Evolutionary conservation across 53 echinoderm and acorn worm genomes (phyloP).

Genomic region (Zoroaster sp.): DNA sequence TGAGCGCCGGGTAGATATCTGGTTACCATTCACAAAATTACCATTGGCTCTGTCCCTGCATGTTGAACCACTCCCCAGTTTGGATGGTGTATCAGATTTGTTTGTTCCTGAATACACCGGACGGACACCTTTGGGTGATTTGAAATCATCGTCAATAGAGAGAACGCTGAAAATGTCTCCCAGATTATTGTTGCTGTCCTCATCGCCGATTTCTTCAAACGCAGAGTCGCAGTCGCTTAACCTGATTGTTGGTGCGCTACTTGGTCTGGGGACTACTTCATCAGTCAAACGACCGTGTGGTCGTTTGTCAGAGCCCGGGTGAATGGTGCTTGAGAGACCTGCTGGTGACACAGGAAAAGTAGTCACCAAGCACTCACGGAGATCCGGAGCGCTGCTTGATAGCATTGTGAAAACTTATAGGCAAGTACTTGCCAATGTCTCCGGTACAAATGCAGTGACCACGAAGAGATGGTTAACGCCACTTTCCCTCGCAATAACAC

Average conservation of each 20-base stretch:
- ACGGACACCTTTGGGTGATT: neutral
- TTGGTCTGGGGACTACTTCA: neutral
- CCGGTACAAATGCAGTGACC: neutral
- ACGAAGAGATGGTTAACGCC: neutral
- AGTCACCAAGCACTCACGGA: neutral
- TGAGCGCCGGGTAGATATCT: no score
- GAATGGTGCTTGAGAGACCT: neutral
- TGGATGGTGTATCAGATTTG: no score
- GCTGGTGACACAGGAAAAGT: neutral
- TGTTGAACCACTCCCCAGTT: neutral
- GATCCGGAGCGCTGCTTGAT: slow-evolving; percentile 43
- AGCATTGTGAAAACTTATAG: slow-evolving; percentile 13
- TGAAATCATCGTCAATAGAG: slow-evolving; percentile 2
- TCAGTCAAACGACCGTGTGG: neutral
- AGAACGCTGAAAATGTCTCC: slow-evolving; percentile 35
- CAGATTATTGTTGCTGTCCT: neutral
- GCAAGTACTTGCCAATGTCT: neutral
- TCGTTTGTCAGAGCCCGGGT: neutral
- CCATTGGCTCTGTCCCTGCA: neutral
- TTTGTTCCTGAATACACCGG: no score
- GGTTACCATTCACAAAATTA: no score
- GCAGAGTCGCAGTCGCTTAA: slow-evolving; percentile 33
- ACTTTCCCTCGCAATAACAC: neutral
- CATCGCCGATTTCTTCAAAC: neutral
- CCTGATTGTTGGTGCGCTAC: slow-evolving; percentile 15